phyloP scores from a whole-genome alignment of 1,140 invertebrate species.

The Neocloeon triangulifer region DNA sequence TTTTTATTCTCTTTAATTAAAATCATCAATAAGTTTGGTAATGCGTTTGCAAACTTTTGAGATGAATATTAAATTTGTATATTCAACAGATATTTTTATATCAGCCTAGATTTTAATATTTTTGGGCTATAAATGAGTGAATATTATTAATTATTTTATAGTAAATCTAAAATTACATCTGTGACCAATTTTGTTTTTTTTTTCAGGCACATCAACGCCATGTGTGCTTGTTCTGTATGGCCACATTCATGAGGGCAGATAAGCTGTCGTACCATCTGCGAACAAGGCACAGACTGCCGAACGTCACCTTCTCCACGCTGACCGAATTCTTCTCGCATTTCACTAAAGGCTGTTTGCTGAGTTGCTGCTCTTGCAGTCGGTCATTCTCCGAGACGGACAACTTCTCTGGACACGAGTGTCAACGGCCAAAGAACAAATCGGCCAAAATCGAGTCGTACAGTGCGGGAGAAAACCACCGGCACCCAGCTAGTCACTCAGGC shows the following conservation, averaged over 20 bases:
- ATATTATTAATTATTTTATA: no score
- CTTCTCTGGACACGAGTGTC: constrained; percentile 44
- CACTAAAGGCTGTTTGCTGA: constrained; percentile 40
- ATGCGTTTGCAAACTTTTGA: no score
- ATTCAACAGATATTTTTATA: no score
- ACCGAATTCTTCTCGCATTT: constrained; percentile 37
- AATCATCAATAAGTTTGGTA: no score
- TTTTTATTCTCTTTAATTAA: no score
- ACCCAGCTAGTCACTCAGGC: constrained; percentile 7
- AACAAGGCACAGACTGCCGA: constrained; percentile 46
- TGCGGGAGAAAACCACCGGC: constrained; percentile 9
- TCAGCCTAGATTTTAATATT: no score
- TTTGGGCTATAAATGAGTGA: no score
- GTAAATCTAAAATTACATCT: no score
- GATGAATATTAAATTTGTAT: no score
- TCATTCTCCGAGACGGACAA: constrained; percentile 44
- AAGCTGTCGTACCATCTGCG: constrained; percentile 46
- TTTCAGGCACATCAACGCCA: constrained; percentile 46
- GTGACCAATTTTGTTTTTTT: no score
- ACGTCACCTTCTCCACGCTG: constrained; percentile 31
- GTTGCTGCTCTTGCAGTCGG: constrained; percentile 54
- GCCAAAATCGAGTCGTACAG: constrained; percentile 2
- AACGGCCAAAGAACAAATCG: constrained; percentile 1
- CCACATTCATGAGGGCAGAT: constrained; percentile 53
- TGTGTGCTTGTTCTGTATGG: constrained; percentile 54